Evolutionary conservation across 2,113 vertebrate species (phyloP).

Genomic region (Strix aluco): DNA sequence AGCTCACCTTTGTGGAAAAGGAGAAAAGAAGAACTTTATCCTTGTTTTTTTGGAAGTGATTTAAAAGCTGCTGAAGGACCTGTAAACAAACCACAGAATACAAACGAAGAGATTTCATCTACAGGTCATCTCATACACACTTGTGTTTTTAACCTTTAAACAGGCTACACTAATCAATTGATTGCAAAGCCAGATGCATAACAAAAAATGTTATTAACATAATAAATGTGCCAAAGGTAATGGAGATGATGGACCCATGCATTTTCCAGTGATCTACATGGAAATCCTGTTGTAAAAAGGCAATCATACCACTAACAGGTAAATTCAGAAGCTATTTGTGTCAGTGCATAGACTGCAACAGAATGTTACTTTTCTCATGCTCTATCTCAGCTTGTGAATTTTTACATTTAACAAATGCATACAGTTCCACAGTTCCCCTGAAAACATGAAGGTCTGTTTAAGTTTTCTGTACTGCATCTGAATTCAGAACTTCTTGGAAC

Average conservation of each 20-base stretch:
- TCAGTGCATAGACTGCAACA: not conserved
- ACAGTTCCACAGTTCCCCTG: not conserved
- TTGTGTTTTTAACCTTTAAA: not conserved
- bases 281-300: not conserved
- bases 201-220: not conserved
- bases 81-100: slow-evolving; percentile 66
- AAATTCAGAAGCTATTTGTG: not conserved
- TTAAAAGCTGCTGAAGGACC: slow-evolving; percentile 92
- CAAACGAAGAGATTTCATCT: not conserved
- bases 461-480: slow-evolving; percentile 16
- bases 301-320: not conserved
- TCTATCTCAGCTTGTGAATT: not conserved
- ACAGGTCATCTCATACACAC: not conserved
- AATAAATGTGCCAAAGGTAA: not conserved
- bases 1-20: slow-evolving; percentile 91
- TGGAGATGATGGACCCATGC: not conserved
- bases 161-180: not conserved
- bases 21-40: slow-evolving; percentile 96
- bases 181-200: not conserved
- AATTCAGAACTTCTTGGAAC: slow-evolving; percentile 62
- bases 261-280: not conserved
- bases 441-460: slow-evolving; percentile 22
- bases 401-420: not conserved
- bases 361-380: not conserved
- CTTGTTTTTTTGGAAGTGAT: slow-evolving; percentile 83